phyloP scores from a whole-genome alignment of 2,888 invertebrate genomes.

The Crematogaster levior region DNA sequence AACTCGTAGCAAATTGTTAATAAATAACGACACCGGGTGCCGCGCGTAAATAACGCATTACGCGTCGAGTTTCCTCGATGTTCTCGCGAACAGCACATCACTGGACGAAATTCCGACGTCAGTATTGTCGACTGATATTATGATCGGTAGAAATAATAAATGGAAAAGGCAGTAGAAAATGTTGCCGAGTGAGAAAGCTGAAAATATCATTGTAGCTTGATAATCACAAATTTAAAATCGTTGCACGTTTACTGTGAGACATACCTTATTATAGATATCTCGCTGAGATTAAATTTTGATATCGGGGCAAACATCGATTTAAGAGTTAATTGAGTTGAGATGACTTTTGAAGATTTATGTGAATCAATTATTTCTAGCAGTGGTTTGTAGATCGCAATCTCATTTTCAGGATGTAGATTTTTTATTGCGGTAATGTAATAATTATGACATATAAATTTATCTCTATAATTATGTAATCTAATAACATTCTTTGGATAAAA shows the following conservation, averaged over 20 bases:
- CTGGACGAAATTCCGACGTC: background rate
- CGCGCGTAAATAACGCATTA: slow-evolving; percentile 28
- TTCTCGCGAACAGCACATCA: background rate
- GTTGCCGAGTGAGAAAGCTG: background rate
- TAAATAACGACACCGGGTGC: slow-evolving; percentile 24
- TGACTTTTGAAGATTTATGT: background rate
- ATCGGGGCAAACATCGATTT: background rate
- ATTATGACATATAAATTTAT: background rate
- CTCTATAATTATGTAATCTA: background rate
- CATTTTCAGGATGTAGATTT: background rate
- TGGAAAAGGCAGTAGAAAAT: background rate
- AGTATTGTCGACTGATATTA: slow-evolving; percentile 2
- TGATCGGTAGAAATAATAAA: background rate
- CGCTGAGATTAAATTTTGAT: background rate
- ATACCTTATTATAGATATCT: background rate
- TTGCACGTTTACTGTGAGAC: background rate
- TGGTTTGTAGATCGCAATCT: background rate
- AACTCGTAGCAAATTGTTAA: slow-evolving; percentile 39
- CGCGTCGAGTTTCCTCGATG: slow-evolving; percentile 27
- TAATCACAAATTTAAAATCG: slow-evolving; percentile 1
- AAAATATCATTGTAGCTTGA: background rate
- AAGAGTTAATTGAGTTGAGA: background rate
- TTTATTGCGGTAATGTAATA: background rate
- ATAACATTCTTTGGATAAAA: background rate
- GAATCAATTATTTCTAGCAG: slow-evolving; percentile 3